A percentile compares a stretch with the other conserved stretches of the same genome.
These are phyloP conservation scores for Archivesica marissinica DNA, from an alignment of 1,140 invertebrate species.

Conservation along the genomic window DNA sequence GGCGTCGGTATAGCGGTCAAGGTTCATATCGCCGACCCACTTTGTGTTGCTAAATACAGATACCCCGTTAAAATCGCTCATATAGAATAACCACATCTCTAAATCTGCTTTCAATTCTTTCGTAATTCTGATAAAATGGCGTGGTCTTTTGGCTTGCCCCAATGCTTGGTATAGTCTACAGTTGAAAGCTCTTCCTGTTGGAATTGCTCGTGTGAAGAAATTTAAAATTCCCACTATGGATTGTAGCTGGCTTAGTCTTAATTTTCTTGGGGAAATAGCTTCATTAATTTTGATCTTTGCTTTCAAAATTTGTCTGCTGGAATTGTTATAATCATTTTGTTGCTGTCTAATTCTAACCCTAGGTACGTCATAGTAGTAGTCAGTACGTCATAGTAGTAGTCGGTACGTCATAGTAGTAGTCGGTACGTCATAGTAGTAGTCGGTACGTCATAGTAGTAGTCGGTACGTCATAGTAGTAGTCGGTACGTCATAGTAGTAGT, in stretches of 20 bases:
- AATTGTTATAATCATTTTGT: no score
- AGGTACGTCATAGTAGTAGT: no score
- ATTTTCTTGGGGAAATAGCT: neutral
- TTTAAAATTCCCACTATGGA: neutral
- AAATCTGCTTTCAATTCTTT: neutral
- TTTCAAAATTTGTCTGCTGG: neutral
- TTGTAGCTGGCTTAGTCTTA: neutral
- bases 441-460: no score
- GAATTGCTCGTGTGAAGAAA: neutral
- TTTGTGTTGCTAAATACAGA: no score
- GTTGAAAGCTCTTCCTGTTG: neutral
- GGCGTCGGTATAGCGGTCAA: neutral
- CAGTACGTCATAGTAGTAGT: no score
- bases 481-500: no score
- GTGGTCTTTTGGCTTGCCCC: neutral
- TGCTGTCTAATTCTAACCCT: no score
- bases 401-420: no score
- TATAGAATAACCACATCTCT: neutral
- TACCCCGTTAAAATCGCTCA: neutral
- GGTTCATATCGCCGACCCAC: no score
- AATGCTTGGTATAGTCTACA: neutral
- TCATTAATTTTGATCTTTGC: neutral
- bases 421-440: no score
- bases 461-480: no score
- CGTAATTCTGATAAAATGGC: neutral